phyloP scores from a whole-genome alignment of 2,888 invertebrate genomes.

The Cheilosia impressa region DNA sequence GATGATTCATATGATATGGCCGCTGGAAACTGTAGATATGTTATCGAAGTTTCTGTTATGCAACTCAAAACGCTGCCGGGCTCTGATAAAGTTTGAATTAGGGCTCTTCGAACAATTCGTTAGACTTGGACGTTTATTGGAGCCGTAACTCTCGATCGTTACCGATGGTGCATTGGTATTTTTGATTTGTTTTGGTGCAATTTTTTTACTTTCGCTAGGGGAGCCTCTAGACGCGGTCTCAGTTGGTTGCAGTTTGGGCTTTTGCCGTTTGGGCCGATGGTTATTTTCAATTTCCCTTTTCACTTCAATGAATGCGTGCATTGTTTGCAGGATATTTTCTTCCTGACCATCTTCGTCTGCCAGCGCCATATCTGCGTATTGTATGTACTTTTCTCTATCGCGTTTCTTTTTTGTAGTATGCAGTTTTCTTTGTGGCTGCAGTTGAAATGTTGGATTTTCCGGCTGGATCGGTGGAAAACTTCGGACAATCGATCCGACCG shows the following conservation, averaged over 20 bases:
- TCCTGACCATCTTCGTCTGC: slow-evolving; percentile 80
- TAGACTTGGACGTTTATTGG: slow-evolving; percentile 10
- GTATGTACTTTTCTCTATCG: slow-evolving; percentile 79
- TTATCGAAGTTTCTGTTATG: slow-evolving; percentile 46
- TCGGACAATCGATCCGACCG: slow-evolving; percentile 81
- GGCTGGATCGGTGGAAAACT: slow-evolving; percentile 80
- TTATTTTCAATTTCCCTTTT: slow-evolving; percentile 80
- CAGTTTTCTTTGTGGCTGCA: slow-evolving; percentile 35
- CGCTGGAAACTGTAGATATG: slow-evolving; percentile 48
- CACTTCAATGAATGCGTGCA: slow-evolving; percentile 81
- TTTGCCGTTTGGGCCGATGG: slow-evolving; percentile 24
- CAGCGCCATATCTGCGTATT: slow-evolving; percentile 81
- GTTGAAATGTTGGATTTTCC: slow-evolving; percentile 41
- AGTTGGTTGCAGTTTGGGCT: slow-evolving; percentile 4
- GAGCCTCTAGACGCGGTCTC: slow-evolving; percentile 12
- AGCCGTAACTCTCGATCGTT: slow-evolving; percentile 60
- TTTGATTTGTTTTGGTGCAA: slow-evolving; percentile 13
- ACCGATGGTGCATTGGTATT: slow-evolving; percentile 60
- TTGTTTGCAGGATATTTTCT: slow-evolving; percentile 81
- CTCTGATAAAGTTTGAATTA: slow-evolving; percentile 49
- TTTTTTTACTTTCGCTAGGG: not conserved
- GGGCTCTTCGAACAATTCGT: slow-evolving; percentile 27
- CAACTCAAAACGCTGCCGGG: slow-evolving; percentile 61
- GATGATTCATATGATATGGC: slow-evolving; percentile 43
- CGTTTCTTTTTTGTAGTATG: slow-evolving; percentile 68